Percentiles rank a stretch among this genome's conserved stretches.
These are phyloP conservation scores for Uria aalge DNA, from an alignment of 2,113 vertebrate genomes.

Conservation along the genomic window DNA sequence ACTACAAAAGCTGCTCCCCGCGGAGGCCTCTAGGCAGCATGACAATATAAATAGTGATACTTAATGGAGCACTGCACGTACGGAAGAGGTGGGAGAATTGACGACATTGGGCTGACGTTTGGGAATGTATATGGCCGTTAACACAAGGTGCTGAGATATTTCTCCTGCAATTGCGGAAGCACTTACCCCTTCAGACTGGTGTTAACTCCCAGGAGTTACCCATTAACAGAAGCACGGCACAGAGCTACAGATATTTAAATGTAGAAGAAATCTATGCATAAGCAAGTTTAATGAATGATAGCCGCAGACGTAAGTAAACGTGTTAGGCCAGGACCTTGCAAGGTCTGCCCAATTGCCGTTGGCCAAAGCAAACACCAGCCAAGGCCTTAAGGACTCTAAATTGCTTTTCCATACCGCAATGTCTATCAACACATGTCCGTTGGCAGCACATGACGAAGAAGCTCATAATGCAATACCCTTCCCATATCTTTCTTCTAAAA, in stretches of 20 bases:
- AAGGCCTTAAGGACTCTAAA: neutral
- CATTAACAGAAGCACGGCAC: neutral
- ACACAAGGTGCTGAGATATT: neutral
- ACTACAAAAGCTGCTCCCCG: neutral
- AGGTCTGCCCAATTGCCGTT: neutral
- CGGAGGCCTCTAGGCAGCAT: neutral
- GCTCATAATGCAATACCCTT: neutral
- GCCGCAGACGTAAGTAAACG: neutral
- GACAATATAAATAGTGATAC: neutral
- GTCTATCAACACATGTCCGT: neutral
- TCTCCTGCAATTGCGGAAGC: neutral
- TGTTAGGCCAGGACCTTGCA: neutral
- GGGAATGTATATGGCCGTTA: neutral
- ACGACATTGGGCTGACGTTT: neutral
- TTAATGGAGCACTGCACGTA: neutral
- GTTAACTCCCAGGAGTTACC: conserved; percentile 17
- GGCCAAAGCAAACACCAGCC: neutral
- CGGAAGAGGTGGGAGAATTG: neutral
- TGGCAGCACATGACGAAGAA: neutral
- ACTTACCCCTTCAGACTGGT: neutral
- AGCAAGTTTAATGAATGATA: conserved; percentile 12
- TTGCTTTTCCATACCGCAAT: neutral
- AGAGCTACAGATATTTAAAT: neutral
- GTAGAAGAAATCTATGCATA: neutral
- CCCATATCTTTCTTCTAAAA: neutral